phyloP scores from a whole-genome alignment of 2,888 invertebrate genomes.

The Tholera decimalis region DNA sequence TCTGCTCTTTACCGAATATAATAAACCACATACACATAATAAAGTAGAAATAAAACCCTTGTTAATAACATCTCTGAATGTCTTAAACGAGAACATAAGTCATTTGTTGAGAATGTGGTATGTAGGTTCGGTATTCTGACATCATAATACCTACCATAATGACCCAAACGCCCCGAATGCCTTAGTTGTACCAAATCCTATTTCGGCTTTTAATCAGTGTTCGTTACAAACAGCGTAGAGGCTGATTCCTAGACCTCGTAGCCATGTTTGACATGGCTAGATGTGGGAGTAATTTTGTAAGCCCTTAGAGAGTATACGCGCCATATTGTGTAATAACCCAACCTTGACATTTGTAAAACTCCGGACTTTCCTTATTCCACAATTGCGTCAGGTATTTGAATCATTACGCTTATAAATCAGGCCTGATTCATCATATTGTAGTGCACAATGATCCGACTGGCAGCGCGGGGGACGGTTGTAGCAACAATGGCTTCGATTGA shows the following conservation, averaged over 20 bases:
- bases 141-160: too few relatives aligned
- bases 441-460: slow-evolving; percentile 36
- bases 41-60: too few relatives aligned
- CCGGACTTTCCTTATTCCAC: slow-evolving; percentile 14
- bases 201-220: neutral
- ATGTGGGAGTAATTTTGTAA: neutral
- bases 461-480: neutral
- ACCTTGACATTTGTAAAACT: slow-evolving; percentile 41
- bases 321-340: neutral
- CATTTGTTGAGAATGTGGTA: neutral
- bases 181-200: neutral
- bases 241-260: neutral
- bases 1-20: too few relatives aligned
- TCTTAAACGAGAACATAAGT: neutral
- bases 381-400: slow-evolving; percentile 30
- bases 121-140: too few relatives aligned
- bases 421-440: slow-evolving; percentile 45
- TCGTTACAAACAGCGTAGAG: neutral
- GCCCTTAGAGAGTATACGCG: neutral
- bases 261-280: neutral
- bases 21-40: too few relatives aligned
- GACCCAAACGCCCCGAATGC: too few relatives aligned
- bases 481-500: slow-evolving; percentile 56
- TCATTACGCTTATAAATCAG: slow-evolving; percentile 44
- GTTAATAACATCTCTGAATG: neutral